phyloP scores from a whole-genome alignment of 1,140 invertebrate genomes.

The Neelides sp. region DNA sequence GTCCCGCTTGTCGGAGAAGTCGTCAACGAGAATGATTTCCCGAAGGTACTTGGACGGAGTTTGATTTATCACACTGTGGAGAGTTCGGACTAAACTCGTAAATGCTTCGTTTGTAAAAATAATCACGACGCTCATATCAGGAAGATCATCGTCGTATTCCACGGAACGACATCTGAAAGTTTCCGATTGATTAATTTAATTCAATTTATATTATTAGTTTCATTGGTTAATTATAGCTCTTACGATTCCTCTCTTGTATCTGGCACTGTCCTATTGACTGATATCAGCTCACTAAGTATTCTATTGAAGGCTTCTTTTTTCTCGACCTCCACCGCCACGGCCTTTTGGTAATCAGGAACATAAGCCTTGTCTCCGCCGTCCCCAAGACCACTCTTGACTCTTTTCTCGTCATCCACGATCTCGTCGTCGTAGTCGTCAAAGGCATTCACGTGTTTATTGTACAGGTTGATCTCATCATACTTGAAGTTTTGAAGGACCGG shows the following conservation, averaged over 20 bases:
- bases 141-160: slow-evolving; percentile 43
- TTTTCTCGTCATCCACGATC: slow-evolving; percentile 39
- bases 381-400: slow-evolving; percentile 48
- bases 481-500: slow-evolving; percentile 21
- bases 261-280: slow-evolving; percentile 63
- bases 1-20: slow-evolving; percentile 67
- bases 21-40: slow-evolving; percentile 80
- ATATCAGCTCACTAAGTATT: slow-evolving; percentile 74
- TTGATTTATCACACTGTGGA: slow-evolving; percentile 74
- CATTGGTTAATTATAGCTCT: slow-evolving; percentile 32
- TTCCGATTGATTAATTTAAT: neutral
- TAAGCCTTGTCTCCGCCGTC: slow-evolving; percentile 47
- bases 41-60: slow-evolving; percentile 53
- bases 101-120: slow-evolving; percentile 85
- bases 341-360: slow-evolving; percentile 30
- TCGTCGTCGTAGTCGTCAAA: slow-evolving; percentile 28
- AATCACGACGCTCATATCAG: slow-evolving; percentile 55
- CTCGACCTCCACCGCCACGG: slow-evolving; percentile 56
- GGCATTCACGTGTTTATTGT: neutral
- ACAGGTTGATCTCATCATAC: slow-evolving; percentile 22
- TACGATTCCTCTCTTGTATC: slow-evolving; percentile 66
- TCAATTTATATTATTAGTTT: neutral
- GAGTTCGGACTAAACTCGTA: slow-evolving; percentile 65
- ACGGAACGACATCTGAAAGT: slow-evolving; percentile 42
- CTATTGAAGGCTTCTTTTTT: slow-evolving; percentile 81